These are phyloP conservation scores for Lepidonotus clava DNA, from an alignment of 2,888 invertebrate species.

Conservation along the genomic window DNA sequence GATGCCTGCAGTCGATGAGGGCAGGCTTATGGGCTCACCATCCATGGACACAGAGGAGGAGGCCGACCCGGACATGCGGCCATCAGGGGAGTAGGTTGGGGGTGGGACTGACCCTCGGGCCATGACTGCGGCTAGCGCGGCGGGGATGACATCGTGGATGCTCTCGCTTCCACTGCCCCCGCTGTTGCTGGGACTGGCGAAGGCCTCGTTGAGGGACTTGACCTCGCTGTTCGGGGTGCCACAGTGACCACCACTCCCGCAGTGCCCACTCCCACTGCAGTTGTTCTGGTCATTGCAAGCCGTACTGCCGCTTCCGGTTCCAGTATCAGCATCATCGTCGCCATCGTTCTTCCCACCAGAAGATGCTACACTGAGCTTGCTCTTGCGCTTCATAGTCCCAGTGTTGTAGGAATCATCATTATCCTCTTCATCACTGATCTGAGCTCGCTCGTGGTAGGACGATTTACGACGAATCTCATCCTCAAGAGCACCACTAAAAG, in stretches of 20 bases:
- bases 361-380: constrained; percentile 44
- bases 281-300: constrained; percentile 51
- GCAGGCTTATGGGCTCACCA: constrained; percentile 16
- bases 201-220: constrained; percentile 42
- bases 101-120: constrained; percentile 3
- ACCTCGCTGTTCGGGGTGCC: constrained; percentile 31
- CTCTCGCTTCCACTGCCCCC: constrained; percentile 45
- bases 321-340: constrained; percentile 31
- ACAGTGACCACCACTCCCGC: constrained; percentile 34
- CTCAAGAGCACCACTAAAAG: constrained; percentile 56
- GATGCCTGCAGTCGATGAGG: constrained; percentile 14
- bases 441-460: constrained; percentile 34
- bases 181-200: constrained; percentile 42
- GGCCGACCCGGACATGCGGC: constrained; percentile 38
- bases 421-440: constrained; percentile 44
- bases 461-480: constrained; percentile 55
- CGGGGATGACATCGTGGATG: constrained; percentile 44
- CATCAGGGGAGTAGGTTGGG: constrained; percentile 37
- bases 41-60: constrained; percentile 39
- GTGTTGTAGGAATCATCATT: constrained; percentile 52
- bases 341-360: neutral
- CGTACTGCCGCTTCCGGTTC: constrained; percentile 11
- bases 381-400: constrained; percentile 60
- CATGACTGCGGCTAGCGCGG: constrained; percentile 47
- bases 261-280: constrained; percentile 32